A percentile compares a stretch with the other conserved stretches of the same genome.
Conservation (phyloP, 2,888 invertebrate species). For the Elgonia sp. region DNA sequence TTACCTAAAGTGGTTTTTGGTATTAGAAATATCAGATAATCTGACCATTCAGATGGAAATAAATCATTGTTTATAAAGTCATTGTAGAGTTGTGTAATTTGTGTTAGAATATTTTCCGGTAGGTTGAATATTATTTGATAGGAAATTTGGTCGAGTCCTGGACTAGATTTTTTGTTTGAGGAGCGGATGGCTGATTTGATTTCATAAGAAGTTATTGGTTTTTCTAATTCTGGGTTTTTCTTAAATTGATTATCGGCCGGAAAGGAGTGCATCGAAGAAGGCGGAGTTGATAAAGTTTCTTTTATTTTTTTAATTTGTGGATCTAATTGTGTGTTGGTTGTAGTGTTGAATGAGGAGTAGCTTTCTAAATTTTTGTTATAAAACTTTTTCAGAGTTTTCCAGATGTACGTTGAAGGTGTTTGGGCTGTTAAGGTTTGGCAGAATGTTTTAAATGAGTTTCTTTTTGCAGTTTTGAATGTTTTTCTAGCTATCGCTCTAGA, state of each 20-base stretch:
- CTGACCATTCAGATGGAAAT: not conserved
- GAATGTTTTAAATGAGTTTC: slow-evolving; percentile 22
- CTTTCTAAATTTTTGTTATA: slow-evolving; percentile 45
- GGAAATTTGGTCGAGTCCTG: slow-evolving; percentile 2
- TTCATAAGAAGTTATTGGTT: not conserved
- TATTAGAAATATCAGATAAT: not conserved
- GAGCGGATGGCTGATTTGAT: not conserved
- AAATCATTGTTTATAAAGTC: not conserved
- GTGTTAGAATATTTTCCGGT: not conserved
- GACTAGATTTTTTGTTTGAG: slow-evolving; percentile 2
- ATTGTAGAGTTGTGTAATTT: not conserved
- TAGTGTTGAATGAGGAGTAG: slow-evolving; percentile 16
- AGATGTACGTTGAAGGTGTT: slow-evolving; percentile 29
- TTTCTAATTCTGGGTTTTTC: not conserved
- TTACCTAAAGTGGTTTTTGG: not conserved
- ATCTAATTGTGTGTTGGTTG: slow-evolving; percentile 8
- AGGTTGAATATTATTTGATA: not conserved
- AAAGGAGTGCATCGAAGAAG: not conserved
- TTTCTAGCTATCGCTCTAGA: slow-evolving; percentile 37
- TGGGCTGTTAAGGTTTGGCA: not conserved
- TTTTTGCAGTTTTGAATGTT: slow-evolving; percentile 29
- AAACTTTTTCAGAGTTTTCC: slow-evolving; percentile 48
- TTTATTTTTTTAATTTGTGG: not conserved
- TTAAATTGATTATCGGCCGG: not conserved
- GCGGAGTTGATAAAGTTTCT: not conserved